Conservation (phyloP, 2,888 invertebrate species). For the Netelia inedita region DNA sequence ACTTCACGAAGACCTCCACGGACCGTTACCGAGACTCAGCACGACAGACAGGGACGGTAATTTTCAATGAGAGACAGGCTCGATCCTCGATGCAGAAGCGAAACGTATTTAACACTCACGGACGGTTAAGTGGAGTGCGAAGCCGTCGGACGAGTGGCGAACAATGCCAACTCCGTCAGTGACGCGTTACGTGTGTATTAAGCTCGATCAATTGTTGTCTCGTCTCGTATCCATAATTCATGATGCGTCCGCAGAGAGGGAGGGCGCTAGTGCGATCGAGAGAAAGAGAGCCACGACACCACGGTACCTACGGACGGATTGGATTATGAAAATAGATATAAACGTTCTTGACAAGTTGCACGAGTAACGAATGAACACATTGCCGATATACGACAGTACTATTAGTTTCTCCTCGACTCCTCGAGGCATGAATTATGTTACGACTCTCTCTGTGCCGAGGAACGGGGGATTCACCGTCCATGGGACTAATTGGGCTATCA, state of each 20-base stretch:
- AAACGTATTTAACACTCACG: slow-evolving; percentile 2
- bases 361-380: slow-evolving; percentile 45
- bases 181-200: background rate
- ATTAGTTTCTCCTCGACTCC: slow-evolving; percentile 28
- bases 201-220: slow-evolving; percentile 47
- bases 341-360: slow-evolving; percentile 38
- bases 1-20: slow-evolving; percentile 16
- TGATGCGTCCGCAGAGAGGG: slow-evolving; percentile 3
- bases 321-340: slow-evolving; percentile 46
- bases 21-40: background rate
- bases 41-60: background rate
- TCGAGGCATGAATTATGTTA: slow-evolving; percentile 42
- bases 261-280: background rate
- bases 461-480: slow-evolving; percentile 27
- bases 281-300: too few relatives aligned
- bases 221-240: slow-evolving; percentile 54
- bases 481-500: slow-evolving; percentile 54
- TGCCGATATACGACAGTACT: slow-evolving; percentile 42
- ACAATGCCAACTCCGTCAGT: background rate
- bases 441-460: background rate
- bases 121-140: background rate
- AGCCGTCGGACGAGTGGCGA: background rate
- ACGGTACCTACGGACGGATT: slow-evolving; percentile 10
- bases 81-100: slow-evolving; percentile 7
- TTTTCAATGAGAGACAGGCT: slow-evolving; percentile 2